Conservation (phyloP, 2,888 invertebrate species). For the Caenorhabditis sp. region DNA sequence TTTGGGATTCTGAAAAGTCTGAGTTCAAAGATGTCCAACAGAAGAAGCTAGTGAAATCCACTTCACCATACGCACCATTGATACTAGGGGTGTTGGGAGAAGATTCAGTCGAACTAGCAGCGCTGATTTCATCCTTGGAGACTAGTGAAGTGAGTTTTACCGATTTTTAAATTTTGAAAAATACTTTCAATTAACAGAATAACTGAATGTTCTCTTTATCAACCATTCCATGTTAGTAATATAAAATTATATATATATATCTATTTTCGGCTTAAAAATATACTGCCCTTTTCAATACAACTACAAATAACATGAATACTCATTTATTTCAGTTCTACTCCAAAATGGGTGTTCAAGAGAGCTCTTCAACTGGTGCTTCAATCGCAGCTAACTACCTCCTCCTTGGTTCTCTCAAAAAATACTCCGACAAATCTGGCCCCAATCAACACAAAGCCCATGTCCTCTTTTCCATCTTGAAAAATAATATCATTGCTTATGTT, state of each 20-base stretch:
- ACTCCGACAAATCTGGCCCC: constrained; percentile 19
- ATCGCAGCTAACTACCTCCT: constrained; percentile 21
- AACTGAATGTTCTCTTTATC: too few species aligned
- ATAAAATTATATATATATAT: too few species aligned
- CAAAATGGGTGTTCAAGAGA: constrained; percentile 9
- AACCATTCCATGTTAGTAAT: too few species aligned
- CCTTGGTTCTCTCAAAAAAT: constrained; percentile 15
- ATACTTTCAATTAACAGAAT: background rate
- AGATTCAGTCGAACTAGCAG: constrained; percentile 5
- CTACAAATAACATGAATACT: too few species aligned
- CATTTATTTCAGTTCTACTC: constrained; percentile 16
- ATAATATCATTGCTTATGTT: constrained; percentile 35
- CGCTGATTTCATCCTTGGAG: background rate
- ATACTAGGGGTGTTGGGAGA: constrained; percentile 3
- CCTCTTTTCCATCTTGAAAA: constrained; percentile 34
- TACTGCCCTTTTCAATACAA: too few species aligned
- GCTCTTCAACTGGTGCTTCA: constrained; percentile 12
- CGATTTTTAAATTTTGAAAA: constrained; percentile 1
- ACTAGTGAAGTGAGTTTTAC: background rate
- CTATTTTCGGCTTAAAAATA: too few species aligned
- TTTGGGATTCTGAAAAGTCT: constrained; percentile 15
- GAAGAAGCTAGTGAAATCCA: background rate
- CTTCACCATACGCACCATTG: constrained; percentile 6
- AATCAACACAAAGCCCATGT: constrained; percentile 29
- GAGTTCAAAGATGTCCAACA: constrained; percentile 20